phyloP scores from a whole-genome alignment of 2,113 vertebrate genomes.

The Anas platyrhynchos region DNA sequence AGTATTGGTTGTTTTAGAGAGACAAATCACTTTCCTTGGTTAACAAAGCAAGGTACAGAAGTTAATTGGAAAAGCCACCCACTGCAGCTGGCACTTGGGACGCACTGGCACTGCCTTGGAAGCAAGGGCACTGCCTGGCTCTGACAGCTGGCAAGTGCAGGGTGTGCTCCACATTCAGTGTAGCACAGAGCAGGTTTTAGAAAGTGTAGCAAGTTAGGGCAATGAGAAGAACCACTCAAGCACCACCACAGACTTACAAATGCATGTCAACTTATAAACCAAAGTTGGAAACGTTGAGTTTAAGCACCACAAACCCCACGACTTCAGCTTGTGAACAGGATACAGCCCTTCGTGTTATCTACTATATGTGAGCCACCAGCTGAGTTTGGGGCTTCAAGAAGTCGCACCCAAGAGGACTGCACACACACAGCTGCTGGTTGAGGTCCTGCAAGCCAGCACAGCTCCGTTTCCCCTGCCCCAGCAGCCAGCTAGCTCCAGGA shows the following conservation, averaged over 20 bases:
- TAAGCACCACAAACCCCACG: neutral
- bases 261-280: neutral
- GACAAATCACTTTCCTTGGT: neutral
- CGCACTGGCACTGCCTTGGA: no score
- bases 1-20: neutral
- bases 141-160: neutral
- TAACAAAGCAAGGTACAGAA: neutral
- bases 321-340: rapidly evolving
- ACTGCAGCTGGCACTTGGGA: neutral
- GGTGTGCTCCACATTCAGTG: neutral
- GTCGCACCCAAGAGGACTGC: neutral
- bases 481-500: neutral
- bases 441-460: neutral
- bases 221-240: neutral
- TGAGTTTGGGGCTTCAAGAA: neutral
- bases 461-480: rapidly evolving
- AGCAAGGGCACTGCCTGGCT: rapidly evolving
- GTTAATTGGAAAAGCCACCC: neutral
- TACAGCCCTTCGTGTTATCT: neutral
- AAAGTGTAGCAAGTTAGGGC: neutral
- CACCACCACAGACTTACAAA: neutral
- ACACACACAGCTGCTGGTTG: neutral
- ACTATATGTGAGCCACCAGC: neutral
- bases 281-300: neutral
- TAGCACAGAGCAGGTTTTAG: neutral